These are phyloP conservation scores for Podotricha telesiphe DNA, from an alignment of 2,888 invertebrate genomes.

Conservation along the genomic window DNA sequence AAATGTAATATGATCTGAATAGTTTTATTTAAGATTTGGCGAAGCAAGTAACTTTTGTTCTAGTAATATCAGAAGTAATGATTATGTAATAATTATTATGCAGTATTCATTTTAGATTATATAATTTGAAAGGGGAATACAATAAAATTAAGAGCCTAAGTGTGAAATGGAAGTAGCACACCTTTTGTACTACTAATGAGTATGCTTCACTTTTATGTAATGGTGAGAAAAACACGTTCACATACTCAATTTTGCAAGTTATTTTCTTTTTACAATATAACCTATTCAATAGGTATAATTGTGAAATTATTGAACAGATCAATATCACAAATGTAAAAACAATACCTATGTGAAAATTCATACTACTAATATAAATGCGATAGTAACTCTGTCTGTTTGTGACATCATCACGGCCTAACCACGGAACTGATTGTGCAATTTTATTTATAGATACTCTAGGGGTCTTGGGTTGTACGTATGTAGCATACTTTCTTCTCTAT, in stretches of 20 bases:
- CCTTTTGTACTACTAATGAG: slow-evolving; percentile 65
- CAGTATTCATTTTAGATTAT: slow-evolving; percentile 58
- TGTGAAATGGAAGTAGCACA: slow-evolving; percentile 65
- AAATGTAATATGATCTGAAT: neutral
- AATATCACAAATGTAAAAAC: neutral
- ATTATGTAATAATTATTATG: slow-evolving; percentile 63
- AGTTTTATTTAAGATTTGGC: neutral
- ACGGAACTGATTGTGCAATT: too few species aligned
- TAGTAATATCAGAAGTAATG: slow-evolving; percentile 51
- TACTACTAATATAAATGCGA: too few species aligned
- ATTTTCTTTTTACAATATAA: neutral
- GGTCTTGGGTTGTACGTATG: too few species aligned
- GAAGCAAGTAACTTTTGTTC: neutral
- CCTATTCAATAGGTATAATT: neutral
- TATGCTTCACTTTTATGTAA: slow-evolving; percentile 61
- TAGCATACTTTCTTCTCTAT: too few species aligned
- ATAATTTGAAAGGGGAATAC: slow-evolving; percentile 61
- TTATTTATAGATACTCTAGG: too few species aligned
- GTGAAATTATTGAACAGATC: neutral
- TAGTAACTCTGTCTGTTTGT: too few species aligned
- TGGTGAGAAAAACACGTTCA: slow-evolving; percentile 55
- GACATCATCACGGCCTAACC: too few species aligned
- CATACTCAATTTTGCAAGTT: slow-evolving; percentile 3
- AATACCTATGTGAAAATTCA: too few species aligned
- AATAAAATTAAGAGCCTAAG: slow-evolving; percentile 57